phyloP scores from a whole-genome alignment of 2,113 vertebrate genomes.

The Cochlearius cochlearius region DNA sequence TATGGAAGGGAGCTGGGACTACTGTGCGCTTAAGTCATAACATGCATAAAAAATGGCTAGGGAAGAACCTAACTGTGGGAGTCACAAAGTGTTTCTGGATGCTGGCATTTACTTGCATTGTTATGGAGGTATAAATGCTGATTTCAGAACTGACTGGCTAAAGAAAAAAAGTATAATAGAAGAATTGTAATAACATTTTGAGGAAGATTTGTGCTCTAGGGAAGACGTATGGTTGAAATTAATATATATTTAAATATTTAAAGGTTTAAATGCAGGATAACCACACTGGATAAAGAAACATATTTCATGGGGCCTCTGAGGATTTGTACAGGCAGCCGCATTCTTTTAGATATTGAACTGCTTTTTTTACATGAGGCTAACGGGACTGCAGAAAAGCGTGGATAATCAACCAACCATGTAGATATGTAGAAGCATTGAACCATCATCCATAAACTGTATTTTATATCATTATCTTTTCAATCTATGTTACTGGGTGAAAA shows the following conservation, averaged over 20 bases:
- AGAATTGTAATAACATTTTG: not conserved
- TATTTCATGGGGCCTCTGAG: not conserved
- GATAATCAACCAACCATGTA: not conserved
- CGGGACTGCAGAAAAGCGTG: not conserved
- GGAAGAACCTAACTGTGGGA: not conserved
- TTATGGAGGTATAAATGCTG: not conserved
- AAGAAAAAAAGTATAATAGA: not conserved
- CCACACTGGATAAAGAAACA: not conserved
- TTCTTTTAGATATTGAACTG: not conserved
- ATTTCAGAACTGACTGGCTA: not conserved
- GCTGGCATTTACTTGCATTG: not conserved
- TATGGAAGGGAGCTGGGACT: not conserved
- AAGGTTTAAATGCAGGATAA: not conserved
- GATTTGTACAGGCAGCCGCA: not conserved
- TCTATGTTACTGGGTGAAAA: not conserved
- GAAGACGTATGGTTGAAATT: not conserved
- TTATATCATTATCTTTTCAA: not conserved
- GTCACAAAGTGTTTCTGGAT: not conserved
- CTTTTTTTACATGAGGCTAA: not conserved
- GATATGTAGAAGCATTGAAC: not conserved
- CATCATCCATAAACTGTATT: not conserved
- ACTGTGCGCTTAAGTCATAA: not conserved
- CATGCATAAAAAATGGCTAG: not conserved
- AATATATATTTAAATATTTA: constrained; percentile 49
- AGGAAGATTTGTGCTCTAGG: not conserved